A percentile compares a stretch with the other conserved stretches of the same genome.
These are phyloP conservation scores for Musca vetustissima DNA, from an alignment of 1,140 invertebrate species.

Conservation along the genomic window DNA sequence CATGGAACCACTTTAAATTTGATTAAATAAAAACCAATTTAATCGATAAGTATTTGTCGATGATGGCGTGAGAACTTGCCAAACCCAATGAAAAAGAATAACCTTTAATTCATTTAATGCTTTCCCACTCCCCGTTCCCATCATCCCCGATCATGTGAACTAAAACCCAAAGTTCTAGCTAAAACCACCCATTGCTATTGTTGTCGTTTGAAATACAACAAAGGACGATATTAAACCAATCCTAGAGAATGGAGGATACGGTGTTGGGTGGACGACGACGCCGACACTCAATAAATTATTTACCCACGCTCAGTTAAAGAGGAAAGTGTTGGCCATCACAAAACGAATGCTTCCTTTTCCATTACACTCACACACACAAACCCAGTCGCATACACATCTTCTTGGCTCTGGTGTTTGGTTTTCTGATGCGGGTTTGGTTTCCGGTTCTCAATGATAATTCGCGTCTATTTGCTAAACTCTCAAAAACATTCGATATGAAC, in stretches of 20 bases:
- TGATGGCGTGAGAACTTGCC: slow-evolving; percentile 18
- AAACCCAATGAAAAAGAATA: background rate
- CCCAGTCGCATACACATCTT: slow-evolving; percentile 1
- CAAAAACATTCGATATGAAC: too few relatives aligned
- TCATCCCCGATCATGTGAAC: too few relatives aligned
- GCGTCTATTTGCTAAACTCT: slow-evolving; percentile 17
- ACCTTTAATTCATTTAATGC: too few relatives aligned
- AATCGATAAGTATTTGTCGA: slow-evolving; percentile 15
- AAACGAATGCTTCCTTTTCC: too few relatives aligned
- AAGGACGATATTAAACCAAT: too few relatives aligned
- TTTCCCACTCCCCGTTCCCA: too few relatives aligned
- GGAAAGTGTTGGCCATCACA: too few relatives aligned
- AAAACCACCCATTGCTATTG: too few relatives aligned
- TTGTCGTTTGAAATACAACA: too few relatives aligned
- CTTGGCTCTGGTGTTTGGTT: background rate
- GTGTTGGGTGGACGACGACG: background rate
- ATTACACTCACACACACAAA: background rate
- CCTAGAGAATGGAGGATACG: background rate
- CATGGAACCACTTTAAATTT: slow-evolving; percentile 16
- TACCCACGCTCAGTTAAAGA: background rate
- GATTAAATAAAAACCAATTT: background rate
- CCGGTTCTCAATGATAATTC: slow-evolving; percentile 10
- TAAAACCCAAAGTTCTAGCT: too few relatives aligned
- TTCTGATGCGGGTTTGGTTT: slow-evolving; percentile 17
- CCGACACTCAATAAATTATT: slow-evolving; percentile 14